Conservation (phyloP, 2,113 vertebrate species). For the Notiomystis cincta region DNA sequence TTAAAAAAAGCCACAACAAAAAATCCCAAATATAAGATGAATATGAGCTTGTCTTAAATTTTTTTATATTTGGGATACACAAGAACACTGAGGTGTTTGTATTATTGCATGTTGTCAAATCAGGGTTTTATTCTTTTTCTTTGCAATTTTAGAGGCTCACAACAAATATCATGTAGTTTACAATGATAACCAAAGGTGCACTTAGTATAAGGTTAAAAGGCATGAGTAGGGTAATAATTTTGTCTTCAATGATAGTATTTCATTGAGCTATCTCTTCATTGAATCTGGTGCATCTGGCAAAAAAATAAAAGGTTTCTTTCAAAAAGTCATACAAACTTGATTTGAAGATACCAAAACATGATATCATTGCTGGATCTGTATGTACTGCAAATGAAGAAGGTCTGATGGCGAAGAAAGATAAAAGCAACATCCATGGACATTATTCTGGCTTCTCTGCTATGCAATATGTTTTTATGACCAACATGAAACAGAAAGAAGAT, state of each 20-base stretch:
- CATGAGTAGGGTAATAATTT: neutral
- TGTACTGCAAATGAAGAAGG: neutral
- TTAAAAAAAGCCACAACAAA: neutral
- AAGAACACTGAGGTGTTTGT: too few species aligned
- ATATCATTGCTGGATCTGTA: neutral
- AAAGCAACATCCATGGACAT: neutral
- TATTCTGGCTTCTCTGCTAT: neutral
- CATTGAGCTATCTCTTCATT: neutral
- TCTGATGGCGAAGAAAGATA: neutral
- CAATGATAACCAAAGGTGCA: neutral
- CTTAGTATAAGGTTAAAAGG: neutral
- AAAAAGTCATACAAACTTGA: neutral
- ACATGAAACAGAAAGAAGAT: neutral
- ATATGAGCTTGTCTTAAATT: neutral
- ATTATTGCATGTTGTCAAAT: neutral
- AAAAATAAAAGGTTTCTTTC: neutral
- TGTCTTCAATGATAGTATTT: neutral
- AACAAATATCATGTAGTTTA: neutral
- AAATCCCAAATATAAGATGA: neutral
- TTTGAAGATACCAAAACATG: neutral
- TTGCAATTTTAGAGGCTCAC: neutral
- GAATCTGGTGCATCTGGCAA: neutral
- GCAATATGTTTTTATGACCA: neutral
- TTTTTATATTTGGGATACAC: neutral
- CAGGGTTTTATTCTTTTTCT: neutral